Evolutionary conservation across 1,140 invertebrate genomes (phyloP).

Genomic region (Drosophila erecta): DNA sequence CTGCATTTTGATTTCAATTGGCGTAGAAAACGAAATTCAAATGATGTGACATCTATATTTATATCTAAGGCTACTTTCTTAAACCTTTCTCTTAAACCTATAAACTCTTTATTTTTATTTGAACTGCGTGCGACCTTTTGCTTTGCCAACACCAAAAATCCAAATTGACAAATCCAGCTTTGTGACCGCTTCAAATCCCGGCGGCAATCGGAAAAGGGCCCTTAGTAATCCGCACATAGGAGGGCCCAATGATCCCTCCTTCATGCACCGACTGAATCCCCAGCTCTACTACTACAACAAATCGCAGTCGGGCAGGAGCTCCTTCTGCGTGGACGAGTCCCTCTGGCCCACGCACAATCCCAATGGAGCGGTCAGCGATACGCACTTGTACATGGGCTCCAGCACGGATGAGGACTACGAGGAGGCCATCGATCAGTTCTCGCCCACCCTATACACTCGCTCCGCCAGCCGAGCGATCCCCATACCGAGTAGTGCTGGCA

Average conservation of each 20-base stretch:
- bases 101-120: conserved; percentile 29
- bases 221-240: conserved; percentile 78
- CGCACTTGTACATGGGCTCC: conserved; percentile 56
- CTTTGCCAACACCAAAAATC: conserved; percentile 16
- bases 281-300: conserved; percentile 75
- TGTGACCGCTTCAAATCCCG: conserved; percentile 16
- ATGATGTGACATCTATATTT: conserved; percentile 7
- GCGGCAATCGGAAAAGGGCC: conserved; percentile 65
- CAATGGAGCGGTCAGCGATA: conserved; percentile 46
- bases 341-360: conserved; percentile 56
- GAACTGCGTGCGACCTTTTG: conserved; percentile 31
- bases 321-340: conserved; percentile 75
- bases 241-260: conserved; percentile 30
- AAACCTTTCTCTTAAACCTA: conserved; percentile 16
- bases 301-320: conserved; percentile 64
- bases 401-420: conserved; percentile 63
- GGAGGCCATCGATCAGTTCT: conserved; percentile 79
- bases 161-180: conserved; percentile 21
- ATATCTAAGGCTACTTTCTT: conserved; percentile 8
- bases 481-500: conserved; percentile 72
- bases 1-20: conserved; percentile 25
- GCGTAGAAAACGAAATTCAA: conserved; percentile 1
- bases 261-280: conserved; percentile 56
- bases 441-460: conserved; percentile 65
- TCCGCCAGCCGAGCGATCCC: conserved; percentile 60